Evolutionary conservation across 30 jellyfish, hydroid and myxozoan species (phyloP).

Genomic region (Aurelia aurita complex sp. Pacific): DNA sequence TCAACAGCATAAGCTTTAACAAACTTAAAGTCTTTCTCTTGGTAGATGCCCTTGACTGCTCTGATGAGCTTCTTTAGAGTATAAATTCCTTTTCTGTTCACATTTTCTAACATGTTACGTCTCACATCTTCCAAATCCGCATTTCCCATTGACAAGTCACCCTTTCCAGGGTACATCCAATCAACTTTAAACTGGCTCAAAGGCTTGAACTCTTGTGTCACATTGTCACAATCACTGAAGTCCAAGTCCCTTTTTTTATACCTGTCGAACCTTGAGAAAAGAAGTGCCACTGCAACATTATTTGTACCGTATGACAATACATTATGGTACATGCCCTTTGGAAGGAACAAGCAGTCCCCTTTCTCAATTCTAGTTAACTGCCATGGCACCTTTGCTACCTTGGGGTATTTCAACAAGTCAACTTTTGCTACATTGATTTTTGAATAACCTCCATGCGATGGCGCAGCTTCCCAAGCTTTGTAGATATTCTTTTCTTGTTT

Average conservation of each 20-base stretch:
- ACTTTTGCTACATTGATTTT: slow-evolving; percentile 72
- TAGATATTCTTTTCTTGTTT: slow-evolving; percentile 73
- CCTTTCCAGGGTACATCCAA: slow-evolving; percentile 87
- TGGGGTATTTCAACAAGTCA: slow-evolving; percentile 76
- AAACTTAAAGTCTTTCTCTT: slow-evolving; percentile 31
- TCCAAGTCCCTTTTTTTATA: slow-evolving; percentile 54
- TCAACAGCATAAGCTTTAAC: slow-evolving; percentile 13
- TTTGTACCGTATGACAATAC: slow-evolving; percentile 80
- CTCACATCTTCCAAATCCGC: slow-evolving; percentile 70
- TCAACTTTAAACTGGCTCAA: slow-evolving; percentile 66
- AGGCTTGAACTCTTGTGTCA: slow-evolving; percentile 37
- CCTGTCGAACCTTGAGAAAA: slow-evolving; percentile 68
- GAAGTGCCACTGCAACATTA: slow-evolving; percentile 78
- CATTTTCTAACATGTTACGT: neutral
- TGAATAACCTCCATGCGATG: slow-evolving; percentile 84
- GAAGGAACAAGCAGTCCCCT: slow-evolving; percentile 88
- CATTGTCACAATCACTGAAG: slow-evolving; percentile 73
- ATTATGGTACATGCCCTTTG: slow-evolving; percentile 81
- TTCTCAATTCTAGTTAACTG: slow-evolving; percentile 54
- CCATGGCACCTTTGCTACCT: slow-evolving; percentile 85
- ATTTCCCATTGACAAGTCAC: slow-evolving; percentile 86
- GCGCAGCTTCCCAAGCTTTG: slow-evolving; percentile 89
- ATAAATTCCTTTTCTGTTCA: slow-evolving; percentile 16
- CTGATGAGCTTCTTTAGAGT: slow-evolving; percentile 28
- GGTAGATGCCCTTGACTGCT: slow-evolving; percentile 16